These are phyloP conservation scores for Molossus molossus DNA, from an alignment of 2,797 vertebrate species.

Conservation along the genomic window DNA sequence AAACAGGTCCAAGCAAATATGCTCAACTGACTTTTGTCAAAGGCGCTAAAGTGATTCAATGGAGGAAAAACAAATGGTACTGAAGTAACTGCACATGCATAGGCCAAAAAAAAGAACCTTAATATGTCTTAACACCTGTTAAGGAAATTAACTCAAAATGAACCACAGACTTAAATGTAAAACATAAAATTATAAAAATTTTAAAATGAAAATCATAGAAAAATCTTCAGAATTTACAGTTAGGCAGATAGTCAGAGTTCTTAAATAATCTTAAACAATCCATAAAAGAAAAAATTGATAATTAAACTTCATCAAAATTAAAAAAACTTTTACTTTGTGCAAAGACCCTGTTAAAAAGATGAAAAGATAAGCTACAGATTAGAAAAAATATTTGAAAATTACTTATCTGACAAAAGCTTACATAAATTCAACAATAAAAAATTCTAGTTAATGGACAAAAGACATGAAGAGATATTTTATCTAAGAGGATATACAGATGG, in stretches of 20 bases:
- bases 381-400: background rate
- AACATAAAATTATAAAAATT: slow-evolving; percentile 21
- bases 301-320: background rate
- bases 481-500: background rate
- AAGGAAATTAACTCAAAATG: background rate
- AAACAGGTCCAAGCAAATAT: background rate
- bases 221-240: background rate
- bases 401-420: background rate
- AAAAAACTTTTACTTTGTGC: background rate
- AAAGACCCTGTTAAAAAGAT: background rate
- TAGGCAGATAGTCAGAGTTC: background rate
- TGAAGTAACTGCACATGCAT: background rate
- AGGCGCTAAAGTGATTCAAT: background rate
- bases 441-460: background rate
- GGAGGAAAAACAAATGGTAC: background rate
- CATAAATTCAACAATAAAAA: background rate
- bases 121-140: background rate
- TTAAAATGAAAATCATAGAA: background rate
- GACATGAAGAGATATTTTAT: background rate
- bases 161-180: slow-evolving; percentile 22
- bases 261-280: background rate
- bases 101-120: background rate
- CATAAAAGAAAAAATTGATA: background rate
- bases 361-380: background rate
- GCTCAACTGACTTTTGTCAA: background rate